Evolutionary conservation across 2,888 invertebrate species (phyloP).

Genomic region (Cataglyphis altisquamis): DNA sequence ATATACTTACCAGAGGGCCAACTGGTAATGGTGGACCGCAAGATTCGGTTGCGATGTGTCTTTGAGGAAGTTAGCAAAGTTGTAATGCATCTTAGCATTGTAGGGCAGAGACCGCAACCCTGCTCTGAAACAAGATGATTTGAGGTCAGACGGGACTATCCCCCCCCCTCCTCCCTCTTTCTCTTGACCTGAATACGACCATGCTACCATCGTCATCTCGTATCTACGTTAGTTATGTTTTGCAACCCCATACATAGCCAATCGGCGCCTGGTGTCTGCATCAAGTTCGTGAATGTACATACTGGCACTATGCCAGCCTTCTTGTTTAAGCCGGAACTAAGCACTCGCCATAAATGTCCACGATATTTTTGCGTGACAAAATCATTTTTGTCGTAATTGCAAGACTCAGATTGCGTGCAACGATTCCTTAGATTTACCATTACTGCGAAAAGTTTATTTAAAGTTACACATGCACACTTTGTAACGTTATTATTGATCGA

Average conservation of each 20-base stretch:
- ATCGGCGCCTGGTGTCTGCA: conserved; percentile 39
- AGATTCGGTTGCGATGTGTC: conserved; percentile 91
- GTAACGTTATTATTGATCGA: neutral
- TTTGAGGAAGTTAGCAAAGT: conserved; percentile 94
- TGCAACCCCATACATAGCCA: conserved; percentile 46
- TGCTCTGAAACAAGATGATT: conserved; percentile 88
- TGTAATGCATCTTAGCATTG: conserved; percentile 97
- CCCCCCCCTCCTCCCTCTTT: neutral
- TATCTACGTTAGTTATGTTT: conserved; percentile 66
- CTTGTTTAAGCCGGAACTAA: conserved; percentile 59
- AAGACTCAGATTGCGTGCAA: conserved; percentile 38
- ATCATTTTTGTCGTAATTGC: conserved; percentile 61
- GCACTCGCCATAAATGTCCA: conserved; percentile 53
- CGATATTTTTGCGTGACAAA: conserved; percentile 53
- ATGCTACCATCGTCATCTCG: conserved; percentile 56
- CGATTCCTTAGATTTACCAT: conserved; percentile 34
- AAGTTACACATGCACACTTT: neutral
- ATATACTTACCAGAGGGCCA: conserved; percentile 91
- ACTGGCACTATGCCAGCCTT: conserved; percentile 53
- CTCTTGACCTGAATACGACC: conserved; percentile 60
- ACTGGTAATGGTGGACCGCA: conserved; percentile 93
- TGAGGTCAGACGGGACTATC: conserved; percentile 64
- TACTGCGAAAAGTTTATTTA: conserved; percentile 11
- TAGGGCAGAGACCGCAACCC: conserved; percentile 93
- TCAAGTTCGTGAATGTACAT: conserved; percentile 43